Evolutionary conservation across 2,113 vertebrate species (phyloP).

Genomic region (Cairina moschata): DNA sequence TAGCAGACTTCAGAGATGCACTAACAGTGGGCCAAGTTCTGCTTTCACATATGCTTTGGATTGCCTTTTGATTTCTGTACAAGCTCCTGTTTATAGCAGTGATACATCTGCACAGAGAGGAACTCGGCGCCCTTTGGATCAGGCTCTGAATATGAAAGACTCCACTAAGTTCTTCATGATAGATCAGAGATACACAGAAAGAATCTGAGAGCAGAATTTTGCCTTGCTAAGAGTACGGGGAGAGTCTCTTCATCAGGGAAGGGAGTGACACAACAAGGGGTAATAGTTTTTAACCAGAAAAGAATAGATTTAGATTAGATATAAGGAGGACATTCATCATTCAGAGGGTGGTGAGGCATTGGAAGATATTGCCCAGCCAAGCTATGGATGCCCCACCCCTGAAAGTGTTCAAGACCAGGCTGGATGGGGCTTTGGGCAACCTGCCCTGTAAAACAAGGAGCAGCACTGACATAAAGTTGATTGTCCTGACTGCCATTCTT

Average conservation of each 20-base stretch:
- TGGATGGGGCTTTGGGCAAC: too few relatives aligned
- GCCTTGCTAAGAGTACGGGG: background rate
- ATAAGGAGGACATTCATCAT: too few relatives aligned
- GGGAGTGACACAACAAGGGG: background rate
- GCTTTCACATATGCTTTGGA: conserved; percentile 7
- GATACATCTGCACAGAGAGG: background rate
- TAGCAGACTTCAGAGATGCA: background rate
- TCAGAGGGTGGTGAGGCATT: too few relatives aligned
- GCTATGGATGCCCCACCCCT: too few relatives aligned
- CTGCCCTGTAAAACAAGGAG: background rate
- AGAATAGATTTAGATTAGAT: too few relatives aligned
- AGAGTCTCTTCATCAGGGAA: background rate
- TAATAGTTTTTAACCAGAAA: too few relatives aligned
- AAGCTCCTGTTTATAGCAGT: background rate
- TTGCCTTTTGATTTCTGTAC: conserved; percentile 10
- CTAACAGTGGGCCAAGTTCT: background rate
- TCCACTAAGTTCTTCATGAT: background rate
- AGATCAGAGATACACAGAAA: background rate
- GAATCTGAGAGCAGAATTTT: background rate
- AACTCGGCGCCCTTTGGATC: background rate
- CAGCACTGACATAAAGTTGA: background rate
- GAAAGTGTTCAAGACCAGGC: too few relatives aligned
- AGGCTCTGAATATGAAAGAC: background rate
- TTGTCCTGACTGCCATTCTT: background rate
- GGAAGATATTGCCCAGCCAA: too few relatives aligned